A percentile compares a stretch with the other conserved stretches of the same genome.
Conservation (phyloP, 2,888 invertebrate species). For the Noctuana brunneofusca region DNA sequence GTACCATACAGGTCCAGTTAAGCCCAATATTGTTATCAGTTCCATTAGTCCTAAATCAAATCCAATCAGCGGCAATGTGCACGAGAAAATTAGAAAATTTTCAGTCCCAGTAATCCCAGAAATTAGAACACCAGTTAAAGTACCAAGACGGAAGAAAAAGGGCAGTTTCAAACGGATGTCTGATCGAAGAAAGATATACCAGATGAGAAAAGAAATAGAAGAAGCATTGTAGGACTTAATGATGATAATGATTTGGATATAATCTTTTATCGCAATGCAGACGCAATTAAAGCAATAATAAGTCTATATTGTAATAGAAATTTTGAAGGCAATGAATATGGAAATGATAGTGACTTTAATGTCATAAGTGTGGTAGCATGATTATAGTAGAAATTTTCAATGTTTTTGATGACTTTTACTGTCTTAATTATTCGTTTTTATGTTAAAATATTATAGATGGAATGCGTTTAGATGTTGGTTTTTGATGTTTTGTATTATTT, state of each 20-base stretch:
- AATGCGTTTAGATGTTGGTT: neutral
- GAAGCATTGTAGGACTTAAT: slow-evolving; percentile 56
- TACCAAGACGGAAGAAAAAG: slow-evolving; percentile 61
- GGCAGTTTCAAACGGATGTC: slow-evolving; percentile 64
- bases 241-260: neutral
- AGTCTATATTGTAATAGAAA: neutral
- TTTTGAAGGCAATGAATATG: neutral
- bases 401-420: neutral
- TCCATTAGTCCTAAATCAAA: slow-evolving; percentile 40
- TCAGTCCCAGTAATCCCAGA: slow-evolving; percentile 58
- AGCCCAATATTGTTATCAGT: slow-evolving; percentile 12
- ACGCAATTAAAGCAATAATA: neutral
- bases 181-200: slow-evolving; percentile 61
- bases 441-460: neutral
- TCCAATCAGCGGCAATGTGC: slow-evolving; percentile 65
- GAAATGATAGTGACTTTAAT: neutral
- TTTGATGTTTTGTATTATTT: neutral
- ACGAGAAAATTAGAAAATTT: slow-evolving; percentile 75
- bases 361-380: neutral
- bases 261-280: neutral
- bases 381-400: neutral
- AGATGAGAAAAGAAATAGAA: slow-evolving; percentile 73
- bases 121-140: slow-evolving; percentile 54
- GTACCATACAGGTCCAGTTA: neutral
- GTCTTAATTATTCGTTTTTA: neutral